Evolutionary conservation across 2,888 invertebrate species (phyloP).

Genomic region (Idaea straminata): DNA sequence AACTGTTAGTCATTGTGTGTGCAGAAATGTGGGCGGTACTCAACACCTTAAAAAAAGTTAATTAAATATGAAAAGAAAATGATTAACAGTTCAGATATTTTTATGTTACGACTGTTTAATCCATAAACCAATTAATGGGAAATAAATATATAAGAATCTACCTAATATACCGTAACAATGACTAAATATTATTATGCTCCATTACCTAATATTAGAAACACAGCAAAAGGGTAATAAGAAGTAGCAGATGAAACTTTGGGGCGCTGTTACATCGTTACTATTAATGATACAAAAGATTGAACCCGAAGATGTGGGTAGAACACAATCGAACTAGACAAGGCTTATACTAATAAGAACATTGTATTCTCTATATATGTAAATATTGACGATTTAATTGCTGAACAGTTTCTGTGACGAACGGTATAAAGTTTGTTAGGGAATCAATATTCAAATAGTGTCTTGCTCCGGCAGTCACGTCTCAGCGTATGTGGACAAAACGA

Average conservation of each 20-base stretch:
- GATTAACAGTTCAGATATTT: no score
- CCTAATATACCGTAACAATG: no score
- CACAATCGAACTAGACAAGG: neutral
- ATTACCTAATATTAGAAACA: no score
- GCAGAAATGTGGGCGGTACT: no score
- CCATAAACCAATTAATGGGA: no score
- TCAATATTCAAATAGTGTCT: slow-evolving; percentile 54
- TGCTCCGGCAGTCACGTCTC: slow-evolving; percentile 57
- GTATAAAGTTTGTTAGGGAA: slow-evolving; percentile 32
- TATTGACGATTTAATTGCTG: slow-evolving; percentile 14
- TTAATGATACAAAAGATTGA: neutral
- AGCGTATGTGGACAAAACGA: slow-evolving; percentile 47
- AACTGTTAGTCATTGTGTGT: neutral
- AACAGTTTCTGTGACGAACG: slow-evolving; percentile 18
- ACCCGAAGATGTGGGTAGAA: neutral
- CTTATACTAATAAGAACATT: neutral
- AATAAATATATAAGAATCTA: no score
- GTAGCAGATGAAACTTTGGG: neutral
- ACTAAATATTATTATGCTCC: no score
- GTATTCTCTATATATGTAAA: neutral
- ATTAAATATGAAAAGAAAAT: no score
- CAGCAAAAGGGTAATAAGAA: no score
- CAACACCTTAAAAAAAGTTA: no score
- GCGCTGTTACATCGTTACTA: neutral
- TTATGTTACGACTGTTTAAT: no score